These are phyloP conservation scores for Megaustenia siamemsis DNA, from an alignment of 2,888 invertebrate species.

Conservation along the genomic window DNA sequence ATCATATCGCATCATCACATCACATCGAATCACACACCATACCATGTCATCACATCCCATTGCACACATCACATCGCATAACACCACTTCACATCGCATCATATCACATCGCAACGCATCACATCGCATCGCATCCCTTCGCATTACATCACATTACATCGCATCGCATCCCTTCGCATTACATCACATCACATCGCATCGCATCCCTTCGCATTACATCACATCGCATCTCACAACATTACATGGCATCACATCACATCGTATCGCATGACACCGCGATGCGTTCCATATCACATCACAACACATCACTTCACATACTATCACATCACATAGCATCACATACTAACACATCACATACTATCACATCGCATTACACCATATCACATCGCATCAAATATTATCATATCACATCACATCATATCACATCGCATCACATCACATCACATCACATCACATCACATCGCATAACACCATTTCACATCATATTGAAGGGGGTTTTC, in stretches of 20 bases:
- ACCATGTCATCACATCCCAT: background rate
- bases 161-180: background rate
- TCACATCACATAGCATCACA: background rate
- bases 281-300: background rate
- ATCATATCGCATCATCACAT: no score
- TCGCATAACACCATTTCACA: no score
- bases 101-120: conserved; percentile 9
- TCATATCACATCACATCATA: no score
- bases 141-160: conserved; percentile 1
- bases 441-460: no score
- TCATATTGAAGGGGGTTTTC: no score
- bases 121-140: conserved; percentile 4
- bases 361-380: background rate
- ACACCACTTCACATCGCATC: conserved; percentile 16
- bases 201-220: background rate
- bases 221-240: background rate
- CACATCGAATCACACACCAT: background rate
- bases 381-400: background rate
- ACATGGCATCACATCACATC: background rate
- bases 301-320: background rate
- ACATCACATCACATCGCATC: background rate
- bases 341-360: background rate
- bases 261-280: background rate
- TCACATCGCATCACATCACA: no score
- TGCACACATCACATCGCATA: conserved; percentile 1